phyloP scores from a whole-genome alignment of 2,113 vertebrate species.

The Delphinapterus leucas region DNA sequence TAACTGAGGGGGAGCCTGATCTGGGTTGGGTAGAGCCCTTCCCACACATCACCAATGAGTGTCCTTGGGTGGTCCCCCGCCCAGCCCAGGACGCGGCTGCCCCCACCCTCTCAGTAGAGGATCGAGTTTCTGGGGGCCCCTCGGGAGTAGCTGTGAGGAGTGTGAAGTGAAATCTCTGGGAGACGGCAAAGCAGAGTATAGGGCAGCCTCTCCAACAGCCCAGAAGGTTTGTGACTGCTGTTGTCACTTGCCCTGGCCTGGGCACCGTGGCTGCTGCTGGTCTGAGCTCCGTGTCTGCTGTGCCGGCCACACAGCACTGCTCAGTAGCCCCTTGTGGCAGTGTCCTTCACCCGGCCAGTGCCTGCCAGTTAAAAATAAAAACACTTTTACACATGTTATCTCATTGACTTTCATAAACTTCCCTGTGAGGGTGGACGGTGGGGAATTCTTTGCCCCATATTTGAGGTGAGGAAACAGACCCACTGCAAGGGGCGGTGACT shows the following conservation, averaged over 20 bases:
- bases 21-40: neutral
- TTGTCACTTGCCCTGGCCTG: neutral
- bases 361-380: neutral
- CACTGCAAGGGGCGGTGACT: neutral
- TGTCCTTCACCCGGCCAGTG: neutral
- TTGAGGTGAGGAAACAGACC: constrained; percentile 8
- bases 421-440: neutral
- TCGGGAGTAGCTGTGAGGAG: neutral
- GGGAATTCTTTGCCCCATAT: neutral
- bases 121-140: neutral
- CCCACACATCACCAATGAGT: neutral
- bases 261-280: neutral
- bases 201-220: neutral
- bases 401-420: neutral
- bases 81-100: neutral
- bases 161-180: constrained; percentile 5
- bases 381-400: neutral
- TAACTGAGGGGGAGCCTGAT: neutral
- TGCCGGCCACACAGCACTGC: neutral
- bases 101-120: neutral
- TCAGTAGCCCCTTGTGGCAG: neutral
- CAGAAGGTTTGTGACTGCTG: neutral
- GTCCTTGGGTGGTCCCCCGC: neutral
- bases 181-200: neutral
- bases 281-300: neutral